Percentiles rank a stretch among this genome's conserved stretches.
Evolutionary conservation across 2,113 vertebrate species (phyloP).

Genomic region (Zosterops hypoxanthus): DNA sequence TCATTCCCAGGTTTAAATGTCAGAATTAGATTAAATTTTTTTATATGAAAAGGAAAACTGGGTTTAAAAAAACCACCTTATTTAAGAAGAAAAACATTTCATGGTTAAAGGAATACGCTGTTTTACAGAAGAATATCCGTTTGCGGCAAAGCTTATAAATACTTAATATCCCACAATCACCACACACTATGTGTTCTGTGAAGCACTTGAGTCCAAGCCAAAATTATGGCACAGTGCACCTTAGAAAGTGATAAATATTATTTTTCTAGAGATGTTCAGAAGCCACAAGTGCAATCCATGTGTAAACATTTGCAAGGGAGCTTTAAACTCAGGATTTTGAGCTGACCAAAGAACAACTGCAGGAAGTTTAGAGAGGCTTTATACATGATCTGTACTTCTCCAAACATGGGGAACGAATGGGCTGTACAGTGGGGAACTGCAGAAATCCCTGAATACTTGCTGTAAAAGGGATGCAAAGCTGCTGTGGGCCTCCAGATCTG

Average conservation of each 20-base stretch:
- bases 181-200: not conserved
- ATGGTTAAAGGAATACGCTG: constrained; percentile 17
- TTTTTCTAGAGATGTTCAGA: constrained; percentile 42
- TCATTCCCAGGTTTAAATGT: constrained; percentile 55
- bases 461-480: not conserved
- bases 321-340: constrained; percentile 32
- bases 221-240: constrained; percentile 21
- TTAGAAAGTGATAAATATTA: constrained; percentile 42
- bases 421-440: not conserved
- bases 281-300: constrained; percentile 32
- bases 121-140: constrained; percentile 22
- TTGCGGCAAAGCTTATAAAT: constrained; percentile 34
- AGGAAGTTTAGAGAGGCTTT: constrained; percentile 16
- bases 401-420: not conserved
- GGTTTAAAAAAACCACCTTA: constrained; percentile 28
- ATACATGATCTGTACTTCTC: not conserved
- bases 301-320: constrained; percentile 28
- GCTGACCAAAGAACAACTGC: not conserved
- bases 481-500: not conserved
- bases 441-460: not conserved
- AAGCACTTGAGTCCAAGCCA: not conserved
- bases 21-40: constrained; percentile 65
- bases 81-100: not conserved
- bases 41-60: constrained; percentile 44
- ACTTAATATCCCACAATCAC: constrained; percentile 42